These are phyloP conservation scores for Trinectes maculatus DNA, from an alignment of 2,113 vertebrate species.

Conservation along the genomic window DNA sequence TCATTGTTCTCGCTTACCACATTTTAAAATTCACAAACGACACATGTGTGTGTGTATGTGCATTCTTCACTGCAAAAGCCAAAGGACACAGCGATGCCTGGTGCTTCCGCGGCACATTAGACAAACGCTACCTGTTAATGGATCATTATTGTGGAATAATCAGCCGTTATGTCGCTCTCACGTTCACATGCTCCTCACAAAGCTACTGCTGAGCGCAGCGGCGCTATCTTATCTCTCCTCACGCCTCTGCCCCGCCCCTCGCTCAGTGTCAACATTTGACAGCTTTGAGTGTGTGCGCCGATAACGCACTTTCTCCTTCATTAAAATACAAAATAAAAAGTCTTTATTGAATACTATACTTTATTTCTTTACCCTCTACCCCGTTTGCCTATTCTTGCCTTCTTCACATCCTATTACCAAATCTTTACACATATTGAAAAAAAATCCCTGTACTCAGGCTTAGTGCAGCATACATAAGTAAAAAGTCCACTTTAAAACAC, in stretches of 20 bases:
- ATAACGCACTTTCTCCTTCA: slow-evolving; percentile 58
- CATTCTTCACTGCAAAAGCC: slow-evolving; percentile 21
- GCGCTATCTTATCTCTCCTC: slow-evolving; percentile 47
- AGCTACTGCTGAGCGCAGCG: slow-evolving; percentile 64
- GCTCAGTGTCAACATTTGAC: slow-evolving; percentile 55
- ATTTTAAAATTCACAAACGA: slow-evolving; percentile 34
- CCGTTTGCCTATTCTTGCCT: slow-evolving; percentile 24
- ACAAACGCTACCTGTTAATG: slow-evolving; percentile 68
- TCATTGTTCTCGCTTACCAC: slow-evolving; percentile 62
- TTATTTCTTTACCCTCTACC: slow-evolving; percentile 34
- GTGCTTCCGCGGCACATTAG: slow-evolving; percentile 36
- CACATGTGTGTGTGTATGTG: not conserved
- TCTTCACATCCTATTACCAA: slow-evolving; percentile 54
- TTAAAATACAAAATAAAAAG: slow-evolving; percentile 75
- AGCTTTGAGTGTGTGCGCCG: slow-evolving; percentile 59
- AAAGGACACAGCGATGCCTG: slow-evolving; percentile 37
- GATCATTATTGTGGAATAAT: slow-evolving; percentile 77
- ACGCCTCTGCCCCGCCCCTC: slow-evolving; percentile 18
- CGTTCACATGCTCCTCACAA: slow-evolving; percentile 60
- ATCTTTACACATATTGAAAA: too few relatives aligned
- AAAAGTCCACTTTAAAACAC: slow-evolving; percentile 45
- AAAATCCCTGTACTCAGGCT: slow-evolving; percentile 35
- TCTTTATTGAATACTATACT: slow-evolving; percentile 73
- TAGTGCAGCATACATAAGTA: slow-evolving; percentile 36
- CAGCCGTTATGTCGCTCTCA: slow-evolving; percentile 65